Evolutionary conservation across 2,113 vertebrate species (phyloP), one percentile per base, ranked within the genome.

Genomic region (Rhinopomastus cyanomelas): DNA sequence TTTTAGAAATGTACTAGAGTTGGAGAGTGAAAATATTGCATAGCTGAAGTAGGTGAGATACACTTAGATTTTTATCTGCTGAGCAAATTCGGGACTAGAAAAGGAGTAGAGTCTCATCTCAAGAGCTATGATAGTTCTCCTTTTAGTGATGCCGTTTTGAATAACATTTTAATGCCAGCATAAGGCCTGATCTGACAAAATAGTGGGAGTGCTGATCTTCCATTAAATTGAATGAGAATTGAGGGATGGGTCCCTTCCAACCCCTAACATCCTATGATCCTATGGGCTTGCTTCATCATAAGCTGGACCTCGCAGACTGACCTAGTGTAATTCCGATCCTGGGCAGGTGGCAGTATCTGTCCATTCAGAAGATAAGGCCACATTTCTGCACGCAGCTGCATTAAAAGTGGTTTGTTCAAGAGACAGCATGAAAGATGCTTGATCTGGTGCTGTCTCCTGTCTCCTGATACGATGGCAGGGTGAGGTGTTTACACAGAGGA

Each of bases 401-500:
- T 49, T 48, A 68, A 44, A 61, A 78, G 39, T 57, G 30, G 48
- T 57, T 87, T 85, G 21, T 85, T 52, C 56, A 56, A 42, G 44
- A 87, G 59, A 53, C 56, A 51, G 14, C 76, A 57, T 68, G 55
- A 85, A 89, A 88, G 34, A 25, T 55, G 36, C 19, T 62, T 74
- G 72, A 85, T 91, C 55, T 88, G 64, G 56, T 66, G 59, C 81
- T 91, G 62, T 78, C 53, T 85, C 15, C 51, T 8, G 2, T 81
- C 86, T 90, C 75, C 75, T 90, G 37, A 74, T 80, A 26, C 52
- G 82, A 80, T 76, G 71, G 32, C 71, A 76, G 36, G 48, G 36
- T 46, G 69, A 86, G 81, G 72, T 53, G 79, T 87, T 93, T 95
- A 42, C 37, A n/a, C 34, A 78, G 88, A 84, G n/a, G 11, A 42